These are phyloP conservation scores for Notodromas monacha DNA, from an alignment of 2,888 invertebrate species.

Conservation along the genomic window DNA sequence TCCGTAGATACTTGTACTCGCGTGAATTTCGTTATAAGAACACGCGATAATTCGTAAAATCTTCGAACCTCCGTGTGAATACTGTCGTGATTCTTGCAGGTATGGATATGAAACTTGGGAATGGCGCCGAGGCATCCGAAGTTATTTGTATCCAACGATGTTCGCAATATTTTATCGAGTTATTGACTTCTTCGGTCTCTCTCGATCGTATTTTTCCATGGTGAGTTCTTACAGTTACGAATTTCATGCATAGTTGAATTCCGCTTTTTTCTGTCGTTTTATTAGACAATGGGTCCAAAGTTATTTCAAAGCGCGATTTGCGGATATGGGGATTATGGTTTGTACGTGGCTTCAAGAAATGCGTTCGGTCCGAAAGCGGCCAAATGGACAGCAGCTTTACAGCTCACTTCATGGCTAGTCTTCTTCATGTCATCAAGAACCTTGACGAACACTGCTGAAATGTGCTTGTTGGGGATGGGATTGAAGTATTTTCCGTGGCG, in stretches of 20 bases:
- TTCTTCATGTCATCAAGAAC: conserved; percentile 65
- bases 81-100: too few species aligned
- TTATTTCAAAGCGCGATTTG: too few species aligned
- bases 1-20: too few species aligned
- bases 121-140: conserved; percentile 56
- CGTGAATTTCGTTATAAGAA: too few species aligned
- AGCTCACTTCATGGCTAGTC: conserved; percentile 58
- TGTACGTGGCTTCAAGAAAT: too few species aligned
- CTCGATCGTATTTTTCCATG: conserved; percentile 27
- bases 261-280: too few species aligned
- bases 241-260: too few species aligned
- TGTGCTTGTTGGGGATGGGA: conserved; percentile 41
- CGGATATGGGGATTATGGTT: too few species aligned
- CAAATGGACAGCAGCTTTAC: conserved; percentile 38
- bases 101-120: conserved; percentile 89
- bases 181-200: conserved; percentile 31
- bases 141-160: conserved; percentile 46
- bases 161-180: conserved; percentile 40
- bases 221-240: conserved; percentile 21
- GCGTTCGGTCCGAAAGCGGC: conserved; percentile 17
- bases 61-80: too few species aligned
- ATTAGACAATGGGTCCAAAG: too few species aligned
- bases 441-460: conserved; percentile 54
- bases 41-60: too few species aligned
- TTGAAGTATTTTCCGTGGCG: conserved; percentile 28